Evolutionary conservation across 2,888 invertebrate species (phyloP).

Genomic region (Dastarcus helophoroides): DNA sequence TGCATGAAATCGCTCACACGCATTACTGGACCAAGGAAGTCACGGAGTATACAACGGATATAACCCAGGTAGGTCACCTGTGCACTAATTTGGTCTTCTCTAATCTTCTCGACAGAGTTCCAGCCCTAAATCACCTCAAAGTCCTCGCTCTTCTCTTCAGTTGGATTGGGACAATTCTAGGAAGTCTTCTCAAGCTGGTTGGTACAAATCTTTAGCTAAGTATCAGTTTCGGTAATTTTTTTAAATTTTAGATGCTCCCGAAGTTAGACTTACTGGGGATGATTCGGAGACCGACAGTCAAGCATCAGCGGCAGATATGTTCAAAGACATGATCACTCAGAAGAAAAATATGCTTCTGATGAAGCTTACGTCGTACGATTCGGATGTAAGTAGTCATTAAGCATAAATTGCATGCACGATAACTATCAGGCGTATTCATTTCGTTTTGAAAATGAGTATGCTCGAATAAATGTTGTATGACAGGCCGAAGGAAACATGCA

Average conservation of each 20-base stretch:
- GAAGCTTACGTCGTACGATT: constrained; percentile 80
- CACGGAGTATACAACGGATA: constrained; percentile 40
- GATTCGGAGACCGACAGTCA: constrained; percentile 50
- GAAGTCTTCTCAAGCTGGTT: constrained; percentile 51
- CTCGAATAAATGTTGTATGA: constrained; percentile 32
- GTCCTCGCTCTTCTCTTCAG: constrained; percentile 45
- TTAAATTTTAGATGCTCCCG: constrained; percentile 43
- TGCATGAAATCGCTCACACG: constrained; percentile 97
- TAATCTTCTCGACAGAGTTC: constrained; percentile 39
- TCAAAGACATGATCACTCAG: constrained; percentile 86
- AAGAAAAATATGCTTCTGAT: constrained; percentile 79
- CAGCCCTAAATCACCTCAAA: constrained; percentile 55
- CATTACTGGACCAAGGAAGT: constrained; percentile 93
- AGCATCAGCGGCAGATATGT: constrained; percentile 81
- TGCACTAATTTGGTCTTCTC: constrained; percentile 2
- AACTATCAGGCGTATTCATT: constrained; percentile 17
- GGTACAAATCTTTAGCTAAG: background rate
- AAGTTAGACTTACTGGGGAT: constrained; percentile 46
- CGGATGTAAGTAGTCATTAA: constrained; percentile 59
- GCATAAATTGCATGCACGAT: constrained; percentile 9
- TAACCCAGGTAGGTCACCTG: constrained; percentile 24
- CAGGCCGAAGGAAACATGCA: constrained; percentile 51
- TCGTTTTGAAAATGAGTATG: too few species aligned
- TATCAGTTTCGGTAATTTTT: constrained; percentile 19
- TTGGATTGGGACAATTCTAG: constrained; percentile 45